Conservation (phyloP, 2,888 invertebrate species). For the Acanthosoma haemorrhoidale region DNA sequence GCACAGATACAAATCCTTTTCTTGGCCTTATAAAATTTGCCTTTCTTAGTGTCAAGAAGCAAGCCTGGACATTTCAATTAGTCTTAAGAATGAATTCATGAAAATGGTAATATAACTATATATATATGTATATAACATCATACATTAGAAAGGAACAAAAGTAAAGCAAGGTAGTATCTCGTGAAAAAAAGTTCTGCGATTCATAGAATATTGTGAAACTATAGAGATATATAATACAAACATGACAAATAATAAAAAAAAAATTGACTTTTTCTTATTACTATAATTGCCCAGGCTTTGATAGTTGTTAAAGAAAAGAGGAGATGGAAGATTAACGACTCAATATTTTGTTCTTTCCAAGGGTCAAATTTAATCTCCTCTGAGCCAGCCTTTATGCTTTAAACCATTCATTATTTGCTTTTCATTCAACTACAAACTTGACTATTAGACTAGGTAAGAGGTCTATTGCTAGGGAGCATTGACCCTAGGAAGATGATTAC, state of each 20-base stretch:
- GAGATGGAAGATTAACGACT: slow-evolving; percentile 25
- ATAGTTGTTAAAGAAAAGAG: slow-evolving; percentile 27
- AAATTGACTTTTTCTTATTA: background rate
- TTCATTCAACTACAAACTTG: background rate
- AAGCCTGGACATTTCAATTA: slow-evolving; percentile 36
- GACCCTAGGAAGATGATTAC: slow-evolving; percentile 19
- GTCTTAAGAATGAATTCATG: background rate
- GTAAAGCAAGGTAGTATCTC: too few species aligned
- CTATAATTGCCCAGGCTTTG: slow-evolving; percentile 33
- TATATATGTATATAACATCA: too few species aligned
- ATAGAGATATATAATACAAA: too few species aligned
- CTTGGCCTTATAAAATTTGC: slow-evolving; percentile 32
- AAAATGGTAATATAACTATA: too few species aligned
- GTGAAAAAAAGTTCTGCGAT: too few species aligned
- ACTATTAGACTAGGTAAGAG: background rate
- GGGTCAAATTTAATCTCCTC: slow-evolving; percentile 33
- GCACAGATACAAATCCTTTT: slow-evolving; percentile 33
- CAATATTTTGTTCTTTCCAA: slow-evolving; percentile 31
- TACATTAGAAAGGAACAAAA: too few species aligned
- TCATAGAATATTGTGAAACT: too few species aligned
- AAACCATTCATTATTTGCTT: background rate
- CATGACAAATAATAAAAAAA: too few species aligned
- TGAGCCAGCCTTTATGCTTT: background rate
- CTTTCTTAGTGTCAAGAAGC: slow-evolving; percentile 35
- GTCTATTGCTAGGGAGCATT: background rate